phyloP scores from a whole-genome alignment of 2,888 invertebrate genomes.

The Protonemura montana region DNA sequence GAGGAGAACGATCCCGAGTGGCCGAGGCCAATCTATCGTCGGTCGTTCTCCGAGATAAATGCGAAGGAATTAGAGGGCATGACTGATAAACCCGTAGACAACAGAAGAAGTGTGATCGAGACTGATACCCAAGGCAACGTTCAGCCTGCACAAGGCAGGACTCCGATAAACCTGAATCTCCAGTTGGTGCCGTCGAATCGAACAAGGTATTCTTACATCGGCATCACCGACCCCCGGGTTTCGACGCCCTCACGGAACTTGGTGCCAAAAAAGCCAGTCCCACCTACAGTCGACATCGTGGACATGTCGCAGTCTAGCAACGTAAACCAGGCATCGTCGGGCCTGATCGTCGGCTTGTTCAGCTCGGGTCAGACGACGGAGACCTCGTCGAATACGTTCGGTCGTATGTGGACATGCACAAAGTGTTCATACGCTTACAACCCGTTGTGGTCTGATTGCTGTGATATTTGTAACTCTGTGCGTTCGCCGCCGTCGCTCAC shows the following conservation, averaged over 20 bases:
- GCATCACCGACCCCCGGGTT: conserved; percentile 54
- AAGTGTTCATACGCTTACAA: conserved; percentile 91
- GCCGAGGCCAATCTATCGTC: conserved; percentile 59
- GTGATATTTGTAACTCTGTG: conserved; percentile 81
- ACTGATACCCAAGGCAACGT: conserved; percentile 52
- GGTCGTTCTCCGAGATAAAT: conserved; percentile 62
- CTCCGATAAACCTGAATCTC: conserved; percentile 61
- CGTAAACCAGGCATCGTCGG: conserved; percentile 38
- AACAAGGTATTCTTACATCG: conserved; percentile 55
- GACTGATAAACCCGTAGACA: conserved; percentile 54
- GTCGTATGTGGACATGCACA: conserved; percentile 84
- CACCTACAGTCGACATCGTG: conserved; percentile 42
- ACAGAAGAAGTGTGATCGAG: conserved; percentile 56
- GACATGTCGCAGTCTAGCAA: conserved; percentile 46
- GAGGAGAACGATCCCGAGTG: conserved; percentile 44
- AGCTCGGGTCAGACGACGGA: conserved; percentile 44
- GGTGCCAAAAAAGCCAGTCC: conserved; percentile 39
- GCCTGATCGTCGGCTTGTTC: conserved; percentile 20
- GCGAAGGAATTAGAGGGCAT: conserved; percentile 51
- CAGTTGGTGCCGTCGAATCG: conserved; percentile 53
- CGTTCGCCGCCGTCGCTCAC: conserved; percentile 68
- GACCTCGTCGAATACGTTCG: conserved; percentile 49
- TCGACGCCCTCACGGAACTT: conserved; percentile 22
- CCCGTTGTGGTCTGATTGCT: conserved; percentile 78
- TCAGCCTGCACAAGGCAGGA: conserved; percentile 54